Base-by-base conservation (phyloP, 2,888 invertebrate genomes). In the Serrognathus titanus region DNA sequence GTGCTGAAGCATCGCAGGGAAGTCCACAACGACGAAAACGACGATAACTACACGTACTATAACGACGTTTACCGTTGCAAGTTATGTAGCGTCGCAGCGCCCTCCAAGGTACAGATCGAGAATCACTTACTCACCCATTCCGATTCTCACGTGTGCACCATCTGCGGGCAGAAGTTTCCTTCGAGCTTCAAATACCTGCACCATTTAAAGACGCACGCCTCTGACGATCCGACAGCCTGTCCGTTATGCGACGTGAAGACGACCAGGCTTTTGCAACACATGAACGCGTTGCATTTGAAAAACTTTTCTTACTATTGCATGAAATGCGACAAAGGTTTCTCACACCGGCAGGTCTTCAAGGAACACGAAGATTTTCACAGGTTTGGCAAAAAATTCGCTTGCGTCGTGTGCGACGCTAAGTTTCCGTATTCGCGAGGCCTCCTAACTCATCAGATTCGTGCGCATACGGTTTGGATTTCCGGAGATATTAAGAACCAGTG, bases 351-450 rank as follows among this genome's bases (percentile, higher is more conserved):
- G 40, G 76, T 80, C 63, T 80, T 80, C 55, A 79, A 79, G 65
- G 82, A 83, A 58, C 83, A 83, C 69, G 78, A 79, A 65, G 83
- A 82, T 66, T 80, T 81, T 9, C 82, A 82, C 70, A 76, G 78
- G 38, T 80, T 80, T 46, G 76, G 80, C 3, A 80, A 79, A 49
- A 36, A 11, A 2, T 81, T 81, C 53, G 75, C 77, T 7, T 83
- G 82, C 59, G 77, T 81, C 57, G 79, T 81, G 31, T 83, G 82
- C 59, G 78, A 78, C 46, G 81, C 81, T 59, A 76, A 76, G 13
- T 82, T 81, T 55, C 79, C 80, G 5, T 76, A 71, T 60, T 74
- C 76, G 4, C 80, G 83, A 51, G 71, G 71, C 53, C 59, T 75
- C 3, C 59, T 65, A 12, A 66, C 67, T 1, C 74, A 74, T 55